phyloP scores from a whole-genome alignment of 2,797 vertebrate genomes.

The Notoglanidium macrostoma region DNA sequence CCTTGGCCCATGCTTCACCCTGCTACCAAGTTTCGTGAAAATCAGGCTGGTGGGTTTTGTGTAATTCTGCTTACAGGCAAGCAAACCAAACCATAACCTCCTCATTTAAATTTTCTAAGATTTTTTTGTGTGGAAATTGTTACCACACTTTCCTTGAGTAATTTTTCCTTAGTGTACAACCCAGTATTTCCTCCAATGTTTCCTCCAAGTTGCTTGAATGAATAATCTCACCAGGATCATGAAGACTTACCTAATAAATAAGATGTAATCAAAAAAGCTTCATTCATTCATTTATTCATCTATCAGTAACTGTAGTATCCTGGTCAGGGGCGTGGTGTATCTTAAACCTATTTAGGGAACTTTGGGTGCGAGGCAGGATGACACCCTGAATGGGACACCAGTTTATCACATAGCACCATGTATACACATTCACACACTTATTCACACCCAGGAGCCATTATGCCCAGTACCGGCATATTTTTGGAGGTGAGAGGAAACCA shows the following conservation, averaged over 20 bases:
- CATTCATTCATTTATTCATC: neutral
- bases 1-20: no score
- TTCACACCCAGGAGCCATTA: neutral
- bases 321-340: neutral
- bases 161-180: neutral
- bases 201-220: neutral
- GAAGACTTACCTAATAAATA: neutral
- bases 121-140: neutral
- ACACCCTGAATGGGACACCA: neutral
- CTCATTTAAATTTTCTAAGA: no score
- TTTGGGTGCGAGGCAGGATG: neutral
- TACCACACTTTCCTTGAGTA: no score
- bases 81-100: no score
- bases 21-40: no score
- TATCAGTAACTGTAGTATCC: neutral
- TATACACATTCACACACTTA: neutral
- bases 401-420: neutral
- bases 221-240: neutral
- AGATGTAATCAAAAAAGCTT: neutral
- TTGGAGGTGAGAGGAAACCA: neutral
- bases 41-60: no score
- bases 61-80: no score
- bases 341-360: neutral
- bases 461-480: neutral
- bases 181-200: neutral